A percentile compares a stretch with the other conserved stretches of the same genome.
Evolutionary conservation across 2,888 invertebrate species (phyloP).

Genomic region (Trichogramma evanescens): DNA sequence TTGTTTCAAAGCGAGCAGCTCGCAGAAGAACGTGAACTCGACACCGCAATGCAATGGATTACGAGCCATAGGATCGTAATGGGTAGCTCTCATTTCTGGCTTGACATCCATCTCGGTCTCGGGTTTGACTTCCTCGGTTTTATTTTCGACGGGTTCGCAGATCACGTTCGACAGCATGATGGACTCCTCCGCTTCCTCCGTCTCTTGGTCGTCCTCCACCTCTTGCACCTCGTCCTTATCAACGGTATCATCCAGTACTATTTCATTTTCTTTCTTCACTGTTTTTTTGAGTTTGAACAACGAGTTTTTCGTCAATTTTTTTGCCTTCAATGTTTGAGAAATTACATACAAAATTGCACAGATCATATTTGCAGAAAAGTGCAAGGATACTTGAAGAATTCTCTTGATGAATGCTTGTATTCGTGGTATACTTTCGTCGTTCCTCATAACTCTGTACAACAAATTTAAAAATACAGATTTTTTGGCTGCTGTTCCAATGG

Average conservation of each 20-base stretch:
- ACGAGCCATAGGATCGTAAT: slow-evolving; percentile 64
- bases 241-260: slow-evolving; percentile 5
- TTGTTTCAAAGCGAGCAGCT: slow-evolving; percentile 62
- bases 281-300: slow-evolving; percentile 19
- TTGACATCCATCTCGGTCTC: slow-evolving; percentile 23
- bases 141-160: slow-evolving; percentile 2
- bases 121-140: slow-evolving; percentile 18
- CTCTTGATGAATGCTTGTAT: slow-evolving; percentile 81
- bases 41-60: slow-evolving; percentile 84
- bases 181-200: slow-evolving; percentile 12
- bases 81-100: slow-evolving; percentile 34
- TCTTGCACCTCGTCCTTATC: slow-evolving; percentile 7
- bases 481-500: slow-evolving; percentile 61
- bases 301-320: slow-evolving; percentile 28
- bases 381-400: slow-evolving; percentile 65
- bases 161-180: slow-evolving; percentile 22
- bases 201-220: slow-evolving; percentile 12
- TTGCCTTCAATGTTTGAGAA: slow-evolving; percentile 52
- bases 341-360: slow-evolving; percentile 77
- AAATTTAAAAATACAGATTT: slow-evolving; percentile 79
- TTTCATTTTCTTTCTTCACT: slow-evolving; percentile 22
- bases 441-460: slow-evolving; percentile 75
- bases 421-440: slow-evolving; percentile 65
- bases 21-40: slow-evolving; percentile 62
- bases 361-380: slow-evolving; percentile 68